phyloP scores from a whole-genome alignment of 2,888 invertebrate species.

The Drosophila villosipedis region DNA sequence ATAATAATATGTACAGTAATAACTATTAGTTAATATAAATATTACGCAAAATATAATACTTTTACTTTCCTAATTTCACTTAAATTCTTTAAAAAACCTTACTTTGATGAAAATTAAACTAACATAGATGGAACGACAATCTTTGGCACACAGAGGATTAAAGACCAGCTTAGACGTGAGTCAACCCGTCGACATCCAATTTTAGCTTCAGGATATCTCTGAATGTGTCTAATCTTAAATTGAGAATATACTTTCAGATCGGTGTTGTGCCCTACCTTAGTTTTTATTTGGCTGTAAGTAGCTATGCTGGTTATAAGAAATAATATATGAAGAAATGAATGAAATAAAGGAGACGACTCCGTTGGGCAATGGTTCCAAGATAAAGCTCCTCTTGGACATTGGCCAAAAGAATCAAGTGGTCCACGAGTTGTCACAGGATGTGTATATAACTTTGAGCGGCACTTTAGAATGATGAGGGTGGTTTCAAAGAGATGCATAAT shows the following conservation, averaged over 20 bases:
- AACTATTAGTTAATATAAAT: not conserved
- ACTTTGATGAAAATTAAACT: no score
- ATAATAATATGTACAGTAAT: not conserved
- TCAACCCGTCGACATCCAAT: not conserved
- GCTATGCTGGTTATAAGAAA: constrained; percentile 37
- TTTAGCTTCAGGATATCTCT: no score
- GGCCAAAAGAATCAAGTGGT: constrained; percentile 76
- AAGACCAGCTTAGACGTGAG: rapidly evolving
- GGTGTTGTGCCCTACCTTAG: no score
- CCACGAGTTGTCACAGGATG: constrained; percentile 75
- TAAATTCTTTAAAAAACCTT: no score
- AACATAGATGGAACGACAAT: no score
- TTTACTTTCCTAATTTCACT: no score
- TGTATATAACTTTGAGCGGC: constrained; percentile 73
- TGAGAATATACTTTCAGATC: no score
- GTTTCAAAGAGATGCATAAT: constrained; percentile 79
- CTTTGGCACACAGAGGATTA: not conserved
- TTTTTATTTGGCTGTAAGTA: constrained; percentile 12
- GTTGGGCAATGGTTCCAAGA: constrained; percentile 74
- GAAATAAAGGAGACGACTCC: constrained; percentile 69
- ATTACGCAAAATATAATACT: not conserved
- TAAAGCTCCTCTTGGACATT: constrained; percentile 77
- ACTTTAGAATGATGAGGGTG: constrained; percentile 77
- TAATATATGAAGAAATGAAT: no score
- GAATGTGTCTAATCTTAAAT: no score